Base-by-base conservation (phyloP, 2,797 vertebrate species). In the Pseudochirops cupreus region DNA sequence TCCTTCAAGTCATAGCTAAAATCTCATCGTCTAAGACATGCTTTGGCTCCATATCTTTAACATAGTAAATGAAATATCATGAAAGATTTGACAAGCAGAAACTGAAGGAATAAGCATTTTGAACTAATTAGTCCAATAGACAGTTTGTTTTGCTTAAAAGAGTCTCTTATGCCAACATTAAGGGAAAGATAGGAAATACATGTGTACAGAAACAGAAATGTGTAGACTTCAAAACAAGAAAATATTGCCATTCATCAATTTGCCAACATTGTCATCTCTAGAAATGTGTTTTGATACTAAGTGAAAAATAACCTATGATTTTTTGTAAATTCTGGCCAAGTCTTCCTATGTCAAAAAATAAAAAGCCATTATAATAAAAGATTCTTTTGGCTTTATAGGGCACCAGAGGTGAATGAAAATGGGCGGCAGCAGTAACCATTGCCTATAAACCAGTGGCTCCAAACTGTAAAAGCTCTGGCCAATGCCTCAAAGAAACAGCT, bases 121-220 rank as follows among this genome's bases (percentile, higher is more conserved):
- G 90, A 92, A 92, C 90, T 92, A 93, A 90, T 92, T 89, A 93
- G 56, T 92, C 92, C 91, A 95, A 24, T 87, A 59, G 93, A 92
- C 94, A 96, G 21, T 95, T 93, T 95, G 91, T 95, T 92, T 93
- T 67, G 56, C 93, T 95, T 87, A 92, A 96, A 96, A 91, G 2
- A 91, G 0, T 50, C 74, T 95, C 96, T 94, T 82, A 58, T 95
- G 95, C 89, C 91, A 95, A 82, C 93, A 94, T 95, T 87, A 87
- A 33, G 24, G 87, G 90, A 94, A 94, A 67, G 92, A 28, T 94
- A 57, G 56, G 67, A 91, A 54, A 91, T 55, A 96, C 95, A 90
- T 67, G 33, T 93, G 31, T 93, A 33, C 31, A 91, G 28, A 56
- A 91, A 1, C 29, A 52, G 82, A n/a, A 93, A 53, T n/a, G 95